Evolutionary conservation across 2,888 invertebrate species (phyloP).

Genomic region (Tuberolachnus salignus): DNA sequence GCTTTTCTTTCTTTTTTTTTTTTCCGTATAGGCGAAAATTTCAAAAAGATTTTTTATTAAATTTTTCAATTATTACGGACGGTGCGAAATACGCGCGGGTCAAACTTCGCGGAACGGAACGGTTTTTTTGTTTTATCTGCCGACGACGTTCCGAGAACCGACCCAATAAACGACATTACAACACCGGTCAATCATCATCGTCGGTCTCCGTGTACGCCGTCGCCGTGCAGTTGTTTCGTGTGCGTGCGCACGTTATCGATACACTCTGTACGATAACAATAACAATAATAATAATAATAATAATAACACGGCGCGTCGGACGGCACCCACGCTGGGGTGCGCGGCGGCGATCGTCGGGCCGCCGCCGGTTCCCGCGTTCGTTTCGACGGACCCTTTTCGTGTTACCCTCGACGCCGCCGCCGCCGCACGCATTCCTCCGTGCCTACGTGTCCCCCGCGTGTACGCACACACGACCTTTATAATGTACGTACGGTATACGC

Average conservation of each 20-base stretch:
- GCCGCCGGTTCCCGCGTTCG: slow-evolving; percentile 25
- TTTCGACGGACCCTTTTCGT: slow-evolving; percentile 17
- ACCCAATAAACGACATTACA: slow-evolving; percentile 54
- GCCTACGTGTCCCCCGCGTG: neutral
- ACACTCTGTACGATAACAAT: neutral
- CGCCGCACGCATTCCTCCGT: slow-evolving; percentile 6
- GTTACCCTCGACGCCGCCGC: neutral
- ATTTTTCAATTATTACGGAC: no score
- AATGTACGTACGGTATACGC: no score
- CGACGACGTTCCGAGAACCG: slow-evolving; percentile 56
- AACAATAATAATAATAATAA: no score
- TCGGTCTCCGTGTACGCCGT: neutral
- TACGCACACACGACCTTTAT: no score
- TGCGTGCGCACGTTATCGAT: slow-evolving; percentile 27
- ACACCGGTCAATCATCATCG: slow-evolving; percentile 50
- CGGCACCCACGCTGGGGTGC: neutral
- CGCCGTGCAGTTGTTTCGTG: slow-evolving; percentile 5
- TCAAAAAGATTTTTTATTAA: no score
- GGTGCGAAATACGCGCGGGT: neutral
- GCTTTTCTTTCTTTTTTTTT: no score
- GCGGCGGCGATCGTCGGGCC: slow-evolving; percentile 24
- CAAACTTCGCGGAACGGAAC: slow-evolving; percentile 34
- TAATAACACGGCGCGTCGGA: neutral
- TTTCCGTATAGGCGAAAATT: no score
- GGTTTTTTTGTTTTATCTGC: slow-evolving; percentile 56